phyloP scores from a whole-genome alignment of 1,140 invertebrate species.

The Pseudomyrmex gracilis region DNA sequence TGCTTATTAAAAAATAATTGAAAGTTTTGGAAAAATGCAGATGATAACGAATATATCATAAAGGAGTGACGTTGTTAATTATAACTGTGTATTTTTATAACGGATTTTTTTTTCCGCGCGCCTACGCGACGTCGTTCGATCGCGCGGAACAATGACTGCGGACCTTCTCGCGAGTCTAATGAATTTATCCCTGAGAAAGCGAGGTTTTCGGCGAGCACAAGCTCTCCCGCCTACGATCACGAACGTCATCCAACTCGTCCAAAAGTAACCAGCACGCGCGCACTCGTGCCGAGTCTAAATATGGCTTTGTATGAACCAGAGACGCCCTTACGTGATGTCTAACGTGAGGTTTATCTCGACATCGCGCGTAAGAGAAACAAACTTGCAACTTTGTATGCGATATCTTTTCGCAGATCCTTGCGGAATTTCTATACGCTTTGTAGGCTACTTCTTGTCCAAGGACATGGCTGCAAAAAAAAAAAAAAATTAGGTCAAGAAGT shows the following conservation, averaged over 20 bases:
- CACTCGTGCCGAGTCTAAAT: conserved; percentile 58
- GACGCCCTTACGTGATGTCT: conserved; percentile 24
- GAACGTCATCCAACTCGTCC: conserved; percentile 38
- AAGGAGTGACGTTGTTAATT: neutral
- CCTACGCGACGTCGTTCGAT: neutral
- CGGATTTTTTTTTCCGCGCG: neutral
- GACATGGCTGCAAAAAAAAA: conserved; percentile 19
- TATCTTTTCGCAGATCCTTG: neutral
- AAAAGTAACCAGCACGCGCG: conserved; percentile 52
- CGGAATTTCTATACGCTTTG: neutral
- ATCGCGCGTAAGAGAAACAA: neutral
- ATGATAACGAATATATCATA: neutral
- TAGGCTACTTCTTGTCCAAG: conserved; percentile 25
- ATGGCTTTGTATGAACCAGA: conserved; percentile 57
- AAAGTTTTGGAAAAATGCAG: too few species aligned
- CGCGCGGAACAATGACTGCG: neutral
- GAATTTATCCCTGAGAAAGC: conserved; percentile 17
- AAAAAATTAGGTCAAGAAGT: conserved; percentile 62
- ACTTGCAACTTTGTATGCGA: conserved; percentile 8
- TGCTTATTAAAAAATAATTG: neutral
- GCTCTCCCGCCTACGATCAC: conserved; percentile 17
- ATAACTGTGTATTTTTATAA: neutral
- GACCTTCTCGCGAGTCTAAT: neutral
- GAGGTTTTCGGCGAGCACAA: conserved; percentile 24
- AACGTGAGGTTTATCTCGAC: conserved; percentile 14